Base-by-base conservation (phyloP, 2,113 vertebrate species). In the Calidris pugnax region DNA sequence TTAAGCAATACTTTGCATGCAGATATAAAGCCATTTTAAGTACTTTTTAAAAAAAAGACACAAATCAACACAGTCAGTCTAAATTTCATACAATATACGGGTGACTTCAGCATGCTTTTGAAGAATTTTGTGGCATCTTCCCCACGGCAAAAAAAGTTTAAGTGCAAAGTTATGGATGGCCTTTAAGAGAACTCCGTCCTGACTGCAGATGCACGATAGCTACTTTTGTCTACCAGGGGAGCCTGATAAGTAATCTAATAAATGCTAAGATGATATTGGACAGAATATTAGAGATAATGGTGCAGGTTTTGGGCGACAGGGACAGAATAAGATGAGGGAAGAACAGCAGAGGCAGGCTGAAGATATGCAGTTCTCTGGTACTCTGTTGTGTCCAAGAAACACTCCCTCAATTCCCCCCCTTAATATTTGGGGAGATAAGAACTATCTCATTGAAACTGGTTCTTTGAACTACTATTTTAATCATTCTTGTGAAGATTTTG, bases 191-290 rank as follows among this genome's bases (percentile, higher is more conserved):
- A 37, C 24, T 78, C 22, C 37, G 3, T 37, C 15, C 8, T 21
- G n/a, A 59, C 15, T 66, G 73, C 12, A 63, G 33, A 80, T 37
- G n/a, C 33, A 37, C 1, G 3, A 75, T 41, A 1, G 0, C 51
- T 86, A 8, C 2, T 72, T 89, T 37, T 75, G 35, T n/a, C 35
- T 68, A 43, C 17, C 6, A 39, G 13, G 11, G 12, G 18, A 92
- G 17, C 10, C 86, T 71, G 41, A 12, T 14, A 66, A 60, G 32
- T 26, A 32, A 84, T 53, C 11, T 82, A 81, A 82, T 50, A 91
- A 81, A 89, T 35, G 30, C 39, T 41, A 92, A 71, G 53, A 62
- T 47, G 63, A 81, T 39, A 73, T 15, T 56, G 7, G 21, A 68
- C 5, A 16, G 51, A 93, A 28, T 39, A 72, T 35, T 69, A 39